Evolutionary conservation across 2,797 vertebrate species (phyloP).

Genomic region (Eptatretus atami): DNA sequence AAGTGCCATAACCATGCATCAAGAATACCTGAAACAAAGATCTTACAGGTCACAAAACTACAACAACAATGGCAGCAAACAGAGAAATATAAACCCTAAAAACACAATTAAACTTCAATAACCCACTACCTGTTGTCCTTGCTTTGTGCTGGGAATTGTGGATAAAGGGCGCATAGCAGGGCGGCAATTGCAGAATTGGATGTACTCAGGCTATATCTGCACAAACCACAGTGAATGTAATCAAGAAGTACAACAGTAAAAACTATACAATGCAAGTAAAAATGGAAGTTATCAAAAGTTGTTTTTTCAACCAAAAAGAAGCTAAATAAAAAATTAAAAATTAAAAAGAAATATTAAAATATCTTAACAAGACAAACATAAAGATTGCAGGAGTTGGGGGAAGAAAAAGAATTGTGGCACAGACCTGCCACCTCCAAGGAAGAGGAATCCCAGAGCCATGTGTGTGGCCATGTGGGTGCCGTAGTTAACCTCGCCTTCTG

Average conservation of each 20-base stretch:
- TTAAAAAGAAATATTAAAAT: background rate
- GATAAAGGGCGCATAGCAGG: slow-evolving; percentile 73
- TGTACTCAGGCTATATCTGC: slow-evolving; percentile 66
- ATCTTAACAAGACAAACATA: slow-evolving; percentile 2
- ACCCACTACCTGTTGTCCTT: slow-evolving; percentile 61
- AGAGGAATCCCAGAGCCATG: slow-evolving; percentile 77
- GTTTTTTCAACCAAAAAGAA: too few species aligned
- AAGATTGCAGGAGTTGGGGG: background rate
- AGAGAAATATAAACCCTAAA: too few species aligned
- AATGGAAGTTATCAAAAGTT: too few species aligned
- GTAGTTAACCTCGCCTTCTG: slow-evolving; percentile 80
- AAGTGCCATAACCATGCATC: too few species aligned
- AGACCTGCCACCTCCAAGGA: slow-evolving; percentile 75
- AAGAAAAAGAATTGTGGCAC: background rate
- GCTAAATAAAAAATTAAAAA: background rate
- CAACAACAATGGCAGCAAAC: too few species aligned
- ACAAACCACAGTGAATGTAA: background rate
- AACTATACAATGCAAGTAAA: too few species aligned
- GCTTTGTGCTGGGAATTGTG: slow-evolving; percentile 81
- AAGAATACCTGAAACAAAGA: too few species aligned
- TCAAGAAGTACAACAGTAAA: too few species aligned
- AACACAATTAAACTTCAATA: background rate
- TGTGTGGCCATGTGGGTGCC: slow-evolving; percentile 93
- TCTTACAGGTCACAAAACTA: too few species aligned
- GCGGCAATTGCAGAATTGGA: slow-evolving; percentile 82